Conservation (phyloP, 2,888 invertebrate species). For the Dryocosmus kuriphilus region DNA sequence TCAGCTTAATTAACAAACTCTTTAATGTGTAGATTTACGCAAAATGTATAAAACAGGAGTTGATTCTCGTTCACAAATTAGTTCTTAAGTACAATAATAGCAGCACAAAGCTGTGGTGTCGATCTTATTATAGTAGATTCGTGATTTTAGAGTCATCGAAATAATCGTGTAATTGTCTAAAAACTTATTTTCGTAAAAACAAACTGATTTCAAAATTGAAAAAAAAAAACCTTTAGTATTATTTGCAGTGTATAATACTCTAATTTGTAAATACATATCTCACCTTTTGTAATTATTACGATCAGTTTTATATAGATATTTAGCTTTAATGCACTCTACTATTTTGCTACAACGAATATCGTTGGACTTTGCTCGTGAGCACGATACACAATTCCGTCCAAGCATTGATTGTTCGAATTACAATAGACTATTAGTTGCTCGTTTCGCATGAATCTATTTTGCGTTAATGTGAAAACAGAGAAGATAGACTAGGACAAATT, state of each 20-base stretch:
- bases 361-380: not conserved
- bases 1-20: slow-evolving; percentile 1
- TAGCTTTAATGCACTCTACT: not conserved
- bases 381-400: not conserved
- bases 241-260: slow-evolving; percentile 9
- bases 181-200: not conserved
- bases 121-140: not conserved
- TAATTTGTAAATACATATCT: slow-evolving; percentile 16
- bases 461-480: no score
- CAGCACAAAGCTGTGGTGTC: not conserved
- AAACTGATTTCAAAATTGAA: not conserved
- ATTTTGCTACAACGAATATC: not conserved
- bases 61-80: slow-evolving; percentile 2
- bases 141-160: not conserved
- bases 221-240: not conserved
- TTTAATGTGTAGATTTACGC: not conserved
- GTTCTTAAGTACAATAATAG: not conserved
- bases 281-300: slow-evolving; percentile 27
- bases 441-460: no score
- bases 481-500: not conserved
- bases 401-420: not conserved
- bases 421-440: no score
- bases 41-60: not conserved
- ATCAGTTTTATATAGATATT: not conserved
- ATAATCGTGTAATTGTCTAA: not conserved